These are phyloP conservation scores for Netelia fuscicornis DNA, from an alignment of 2,888 invertebrate species.

Conservation along the genomic window DNA sequence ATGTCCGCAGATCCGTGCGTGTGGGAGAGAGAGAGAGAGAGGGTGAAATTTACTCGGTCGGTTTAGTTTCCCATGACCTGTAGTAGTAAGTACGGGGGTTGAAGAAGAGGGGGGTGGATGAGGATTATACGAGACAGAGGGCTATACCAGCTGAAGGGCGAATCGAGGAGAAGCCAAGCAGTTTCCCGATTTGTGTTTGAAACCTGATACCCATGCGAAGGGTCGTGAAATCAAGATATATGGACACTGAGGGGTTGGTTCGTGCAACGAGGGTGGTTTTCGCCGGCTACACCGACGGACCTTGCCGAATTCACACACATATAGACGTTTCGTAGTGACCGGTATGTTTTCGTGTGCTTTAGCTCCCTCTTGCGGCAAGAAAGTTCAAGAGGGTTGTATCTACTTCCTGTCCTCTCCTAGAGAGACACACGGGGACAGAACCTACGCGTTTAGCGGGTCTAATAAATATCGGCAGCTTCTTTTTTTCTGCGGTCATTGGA, in stretches of 20 bases:
- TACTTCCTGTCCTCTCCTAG: slow-evolving; percentile 22
- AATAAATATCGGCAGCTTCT: slow-evolving; percentile 80
- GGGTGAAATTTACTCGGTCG: slow-evolving; percentile 50
- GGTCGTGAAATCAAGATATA: slow-evolving; percentile 85
- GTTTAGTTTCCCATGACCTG: slow-evolving; percentile 67
- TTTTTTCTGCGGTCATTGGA: slow-evolving; percentile 47
- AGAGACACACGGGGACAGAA: slow-evolving; percentile 40
- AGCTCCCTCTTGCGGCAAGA: slow-evolving; percentile 19
- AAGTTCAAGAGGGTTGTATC: not conserved
- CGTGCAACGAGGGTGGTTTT: slow-evolving; percentile 53
- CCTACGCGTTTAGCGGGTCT: slow-evolving; percentile 61
- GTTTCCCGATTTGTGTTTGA: slow-evolving; percentile 84
- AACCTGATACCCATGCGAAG: slow-evolving; percentile 84
- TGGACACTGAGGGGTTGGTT: slow-evolving; percentile 73
- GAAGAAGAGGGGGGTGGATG: slow-evolving; percentile 15
- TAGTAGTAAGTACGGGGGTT: not conserved
- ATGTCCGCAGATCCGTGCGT: not conserved
- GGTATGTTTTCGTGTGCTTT: slow-evolving; percentile 45
- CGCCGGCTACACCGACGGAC: not conserved
- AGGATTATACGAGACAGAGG: slow-evolving; percentile 69
- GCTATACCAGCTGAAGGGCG: slow-evolving; percentile 52
- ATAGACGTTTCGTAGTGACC: slow-evolving; percentile 24
- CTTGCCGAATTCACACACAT: not conserved
- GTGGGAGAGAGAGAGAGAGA: slow-evolving; percentile 22
- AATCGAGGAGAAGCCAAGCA: slow-evolving; percentile 67